A percentile compares a stretch with the other conserved stretches of the same genome.
These are phyloP conservation scores for Osmerus mordax DNA, from an alignment of 2,113 vertebrate genomes.

Conservation along the genomic window DNA sequence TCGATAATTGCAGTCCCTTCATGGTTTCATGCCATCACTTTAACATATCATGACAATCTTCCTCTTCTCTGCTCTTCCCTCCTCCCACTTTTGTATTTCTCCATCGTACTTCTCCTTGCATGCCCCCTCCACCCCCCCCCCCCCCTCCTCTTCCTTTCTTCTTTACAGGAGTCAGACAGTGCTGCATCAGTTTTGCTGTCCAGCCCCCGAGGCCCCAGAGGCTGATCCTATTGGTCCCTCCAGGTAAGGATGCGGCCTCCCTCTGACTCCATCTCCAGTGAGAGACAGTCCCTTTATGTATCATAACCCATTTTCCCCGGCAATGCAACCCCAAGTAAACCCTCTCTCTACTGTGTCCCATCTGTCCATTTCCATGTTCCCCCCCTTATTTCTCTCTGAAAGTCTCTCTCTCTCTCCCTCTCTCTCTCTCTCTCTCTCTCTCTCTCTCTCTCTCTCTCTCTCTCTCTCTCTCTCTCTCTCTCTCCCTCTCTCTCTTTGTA, in stretches of 20 bases:
- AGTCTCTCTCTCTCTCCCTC: neutral
- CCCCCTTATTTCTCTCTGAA: neutral
- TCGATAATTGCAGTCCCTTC: too few species aligned
- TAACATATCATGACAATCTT: too few species aligned
- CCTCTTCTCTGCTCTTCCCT: slow-evolving; percentile 5
- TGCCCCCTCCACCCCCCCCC: slow-evolving; percentile 4
- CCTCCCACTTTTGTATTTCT: neutral
- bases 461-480: too few species aligned
- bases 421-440: too few species aligned
- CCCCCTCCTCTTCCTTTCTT: slow-evolving; percentile 22
- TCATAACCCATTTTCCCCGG: neutral
- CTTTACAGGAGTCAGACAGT: slow-evolving; percentile 89
- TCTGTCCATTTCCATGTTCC: neutral
- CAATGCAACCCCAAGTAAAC: too few species aligned
- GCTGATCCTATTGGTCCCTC: slow-evolving; percentile 62
- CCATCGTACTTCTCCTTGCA: neutral
- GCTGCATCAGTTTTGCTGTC: slow-evolving; percentile 98
- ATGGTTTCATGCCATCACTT: too few species aligned
- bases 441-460: too few species aligned
- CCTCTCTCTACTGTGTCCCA: neutral
- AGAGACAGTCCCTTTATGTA: neutral
- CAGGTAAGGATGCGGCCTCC: slow-evolving; percentile 53
- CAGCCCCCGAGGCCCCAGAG: slow-evolving; percentile 90
- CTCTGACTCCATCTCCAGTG: slow-evolving; percentile 1
- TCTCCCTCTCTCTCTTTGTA: too few species aligned